Percentiles rank a stretch among this genome's conserved stretches.
Evolutionary conservation across 2,888 invertebrate species (phyloP).

Genomic region (Pyrochroa serraticornis): DNA sequence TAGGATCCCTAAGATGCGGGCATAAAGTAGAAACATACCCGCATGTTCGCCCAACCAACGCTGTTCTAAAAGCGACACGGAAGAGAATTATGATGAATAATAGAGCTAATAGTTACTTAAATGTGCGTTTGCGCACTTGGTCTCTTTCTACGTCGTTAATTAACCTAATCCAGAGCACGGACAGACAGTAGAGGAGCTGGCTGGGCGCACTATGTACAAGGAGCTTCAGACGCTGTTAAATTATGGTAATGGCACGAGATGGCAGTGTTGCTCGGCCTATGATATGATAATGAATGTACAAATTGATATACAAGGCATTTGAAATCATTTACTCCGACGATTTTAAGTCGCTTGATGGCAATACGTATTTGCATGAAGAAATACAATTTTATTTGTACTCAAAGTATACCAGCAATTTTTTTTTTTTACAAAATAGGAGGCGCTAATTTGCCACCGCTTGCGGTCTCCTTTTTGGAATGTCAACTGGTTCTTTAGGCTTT

Average conservation of each 20-base stretch:
- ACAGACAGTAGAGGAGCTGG: slow-evolving; percentile 41
- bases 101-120: slow-evolving; percentile 29
- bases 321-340: slow-evolving; percentile 40
- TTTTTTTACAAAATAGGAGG: slow-evolving; percentile 48
- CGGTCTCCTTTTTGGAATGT: not conserved
- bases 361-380: slow-evolving; percentile 43
- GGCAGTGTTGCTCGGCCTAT: slow-evolving; percentile 56
- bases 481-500: too few relatives aligned
- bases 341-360: slow-evolving; percentile 32
- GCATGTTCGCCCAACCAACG: slow-evolving; percentile 45
- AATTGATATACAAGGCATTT: slow-evolving; percentile 57
- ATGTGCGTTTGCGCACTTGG: slow-evolving; percentile 48
- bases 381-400: slow-evolving; percentile 45
- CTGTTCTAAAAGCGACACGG: slow-evolving; percentile 42
- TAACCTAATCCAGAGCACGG: slow-evolving; percentile 20
- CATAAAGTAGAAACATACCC: slow-evolving; percentile 28
- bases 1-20: slow-evolving; percentile 29
- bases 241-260: slow-evolving; percentile 54
- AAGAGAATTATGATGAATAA: slow-evolving; percentile 34
- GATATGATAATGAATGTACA: slow-evolving; percentile 57
- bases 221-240: slow-evolving; percentile 33
- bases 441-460: slow-evolving; percentile 22
- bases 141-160: slow-evolving; percentile 36
- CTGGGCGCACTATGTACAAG: slow-evolving; percentile 39
- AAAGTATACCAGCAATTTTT: slow-evolving; percentile 40